Evolutionary conservation across 2,797 vertebrate genomes (phyloP), one percentile per base, ranked within the genome.

Genomic region (Tokudaia tokunoshimensis): DNA sequence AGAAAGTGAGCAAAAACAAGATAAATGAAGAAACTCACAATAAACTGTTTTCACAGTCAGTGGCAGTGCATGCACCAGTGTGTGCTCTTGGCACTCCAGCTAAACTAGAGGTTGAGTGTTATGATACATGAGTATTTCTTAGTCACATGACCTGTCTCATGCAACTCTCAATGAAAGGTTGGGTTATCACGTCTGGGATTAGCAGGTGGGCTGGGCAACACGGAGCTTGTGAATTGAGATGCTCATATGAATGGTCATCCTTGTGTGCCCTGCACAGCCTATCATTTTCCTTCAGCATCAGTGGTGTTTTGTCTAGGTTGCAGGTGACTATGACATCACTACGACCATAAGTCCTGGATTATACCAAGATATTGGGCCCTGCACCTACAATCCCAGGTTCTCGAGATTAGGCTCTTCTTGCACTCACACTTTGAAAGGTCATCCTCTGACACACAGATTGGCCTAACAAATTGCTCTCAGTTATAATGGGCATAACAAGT

Each of bases 401-500:
- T n/a, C n/a, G 70, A 78, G 63, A 37, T 22, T 89, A 94, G 79
- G 6, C 22, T 80, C 34, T 59, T 59, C 37, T 44, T 59, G 57
- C 47, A 15, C 26, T 84, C 47, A 13, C 22, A 50, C 41, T 61
- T 81, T 72, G 76, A 85, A 92, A 96, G 55, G 87, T 93, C 74
- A 29, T 26, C 75, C 57, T 92, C 37, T 92, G 89, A 88, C 31
- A 34, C 5, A 37, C 61, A 89, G 65, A 67, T 7, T 61, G 78
- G 59, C 85, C 94, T 94, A 94, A 83, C 47, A 50, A 97, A 93
- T 37, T 83, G 65, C 74, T 96, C 81, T 96, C 95, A 96, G 93
- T 96, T 98, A 94, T 95, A 98, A 96, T 57, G 3, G 79, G 76
- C 84, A n/a, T 1, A 11, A 82, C 19, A 75, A 97, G 98, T 94